Percentiles rank a stretch among this genome's conserved stretches.
These are phyloP conservation scores for Brachionus koreanus DNA, from an alignment of 1,140 invertebrate genomes.

Conservation along the genomic window DNA sequence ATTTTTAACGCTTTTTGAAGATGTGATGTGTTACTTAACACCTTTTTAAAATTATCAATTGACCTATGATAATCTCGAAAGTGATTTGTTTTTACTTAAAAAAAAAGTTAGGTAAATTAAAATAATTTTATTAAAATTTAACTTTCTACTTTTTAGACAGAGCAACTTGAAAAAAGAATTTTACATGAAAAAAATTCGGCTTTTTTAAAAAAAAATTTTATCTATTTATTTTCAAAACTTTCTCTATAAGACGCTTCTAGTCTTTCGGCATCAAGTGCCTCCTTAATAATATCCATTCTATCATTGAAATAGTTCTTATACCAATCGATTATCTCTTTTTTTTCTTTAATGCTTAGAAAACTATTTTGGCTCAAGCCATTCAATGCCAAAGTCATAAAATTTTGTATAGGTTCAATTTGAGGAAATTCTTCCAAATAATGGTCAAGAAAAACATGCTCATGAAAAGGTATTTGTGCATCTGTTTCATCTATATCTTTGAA, in stretches of 20 bases:
- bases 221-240: background rate
- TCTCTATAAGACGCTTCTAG: slow-evolving; percentile 18
- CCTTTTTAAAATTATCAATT: too few relatives aligned
- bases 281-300: slow-evolving; percentile 35
- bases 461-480: slow-evolving; percentile 15
- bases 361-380: slow-evolving; percentile 29
- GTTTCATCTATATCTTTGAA: background rate
- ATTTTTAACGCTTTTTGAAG: too few relatives aligned
- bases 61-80: too few relatives aligned
- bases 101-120: background rate
- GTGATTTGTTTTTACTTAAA: too few relatives aligned
- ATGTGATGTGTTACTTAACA: too few relatives aligned
- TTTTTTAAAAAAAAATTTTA: background rate
- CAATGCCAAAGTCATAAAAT: slow-evolving; percentile 16
- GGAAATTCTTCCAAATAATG: slow-evolving; percentile 40
- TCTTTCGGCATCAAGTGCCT: slow-evolving; percentile 15
- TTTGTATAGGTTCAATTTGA: background rate
- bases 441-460: slow-evolving; percentile 41
- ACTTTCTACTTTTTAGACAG: background rate
- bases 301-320: slow-evolving; percentile 37
- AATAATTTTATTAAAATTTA: background rate
- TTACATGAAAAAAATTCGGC: background rate
- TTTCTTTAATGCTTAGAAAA: slow-evolving; percentile 19
- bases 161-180: background rate
- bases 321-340: slow-evolving; percentile 27